Evolutionary conservation across 2,797 vertebrate genomes (phyloP).

Genomic region (Lacerta viridis): DNA sequence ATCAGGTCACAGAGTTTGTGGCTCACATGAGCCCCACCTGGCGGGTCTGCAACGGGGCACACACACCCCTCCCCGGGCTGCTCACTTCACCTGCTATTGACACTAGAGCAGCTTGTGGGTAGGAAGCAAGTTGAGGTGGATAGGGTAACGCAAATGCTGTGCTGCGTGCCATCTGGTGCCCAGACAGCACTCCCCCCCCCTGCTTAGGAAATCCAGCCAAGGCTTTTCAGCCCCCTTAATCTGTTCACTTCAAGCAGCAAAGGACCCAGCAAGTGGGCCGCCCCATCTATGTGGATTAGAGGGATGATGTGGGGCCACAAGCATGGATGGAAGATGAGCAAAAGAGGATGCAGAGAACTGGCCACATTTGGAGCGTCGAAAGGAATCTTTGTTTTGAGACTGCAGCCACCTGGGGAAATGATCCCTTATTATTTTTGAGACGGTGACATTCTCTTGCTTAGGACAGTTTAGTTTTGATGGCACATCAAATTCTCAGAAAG

Average conservation of each 20-base stretch:
- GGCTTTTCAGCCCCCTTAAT: slow-evolving; percentile 53
- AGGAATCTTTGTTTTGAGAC: background rate
- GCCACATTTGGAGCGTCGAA: background rate
- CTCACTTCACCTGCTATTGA: fast-evolving
- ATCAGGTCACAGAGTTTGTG: fast-evolving
- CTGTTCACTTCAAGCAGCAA: fast-evolving
- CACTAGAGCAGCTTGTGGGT: background rate
- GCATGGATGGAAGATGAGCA: too few species aligned
- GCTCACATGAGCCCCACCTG: fast-evolving
- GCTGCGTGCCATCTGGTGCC: slow-evolving; percentile 72
- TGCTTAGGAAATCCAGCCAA: background rate
- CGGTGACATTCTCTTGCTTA: background rate
- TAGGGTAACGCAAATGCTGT: slow-evolving; percentile 56
- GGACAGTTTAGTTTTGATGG: background rate
- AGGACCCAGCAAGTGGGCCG: background rate
- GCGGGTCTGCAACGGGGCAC: background rate
- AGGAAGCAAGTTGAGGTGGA: fast-evolving
- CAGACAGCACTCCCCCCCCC: slow-evolving; percentile 53
- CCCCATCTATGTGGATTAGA: background rate
- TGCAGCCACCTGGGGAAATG: background rate
- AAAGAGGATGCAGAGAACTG: background rate
- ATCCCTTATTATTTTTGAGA: background rate
- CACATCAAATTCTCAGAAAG: background rate
- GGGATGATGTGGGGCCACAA: background rate
- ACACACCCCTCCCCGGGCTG: fast-evolving